phyloP scores from a whole-genome alignment of 2,113 vertebrate genomes.

The Rhagologus leucostigma region DNA sequence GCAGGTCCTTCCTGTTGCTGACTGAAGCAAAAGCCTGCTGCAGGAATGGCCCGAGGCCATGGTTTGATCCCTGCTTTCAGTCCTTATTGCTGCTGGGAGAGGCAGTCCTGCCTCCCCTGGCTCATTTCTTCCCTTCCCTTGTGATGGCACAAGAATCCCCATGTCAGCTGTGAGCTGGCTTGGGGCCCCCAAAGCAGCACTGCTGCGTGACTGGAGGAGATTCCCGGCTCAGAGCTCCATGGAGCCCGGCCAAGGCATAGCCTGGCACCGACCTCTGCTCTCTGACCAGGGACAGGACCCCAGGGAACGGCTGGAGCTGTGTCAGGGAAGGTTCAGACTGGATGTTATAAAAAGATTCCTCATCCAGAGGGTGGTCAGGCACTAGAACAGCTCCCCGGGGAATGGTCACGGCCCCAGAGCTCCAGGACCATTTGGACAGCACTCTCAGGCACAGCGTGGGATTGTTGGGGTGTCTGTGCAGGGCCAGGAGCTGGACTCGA shows the following conservation, averaged over 20 bases:
- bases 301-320: not conserved
- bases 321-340: not conserved
- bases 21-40: not conserved
- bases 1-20: not conserved
- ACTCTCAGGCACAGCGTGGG: not conserved
- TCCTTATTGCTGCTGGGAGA: not conserved
- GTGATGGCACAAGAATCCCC: no score
- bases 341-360: not conserved
- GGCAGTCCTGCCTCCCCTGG: not conserved
- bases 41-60: not conserved
- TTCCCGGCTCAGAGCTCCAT: accelerated
- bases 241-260: accelerated
- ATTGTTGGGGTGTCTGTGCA: not conserved
- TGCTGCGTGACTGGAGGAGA: not conserved
- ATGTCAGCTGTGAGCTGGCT: not conserved
- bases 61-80: not conserved
- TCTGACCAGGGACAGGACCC: not conserved
- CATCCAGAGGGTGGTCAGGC: not conserved
- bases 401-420: not conserved
- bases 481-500: not conserved
- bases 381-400: not conserved
- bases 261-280: not conserved
- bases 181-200: not conserved
- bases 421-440: accelerated
- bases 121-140: not conserved